Conservation (phyloP, 2,888 invertebrate species). For the Hemicrepidius hirtus region DNA sequence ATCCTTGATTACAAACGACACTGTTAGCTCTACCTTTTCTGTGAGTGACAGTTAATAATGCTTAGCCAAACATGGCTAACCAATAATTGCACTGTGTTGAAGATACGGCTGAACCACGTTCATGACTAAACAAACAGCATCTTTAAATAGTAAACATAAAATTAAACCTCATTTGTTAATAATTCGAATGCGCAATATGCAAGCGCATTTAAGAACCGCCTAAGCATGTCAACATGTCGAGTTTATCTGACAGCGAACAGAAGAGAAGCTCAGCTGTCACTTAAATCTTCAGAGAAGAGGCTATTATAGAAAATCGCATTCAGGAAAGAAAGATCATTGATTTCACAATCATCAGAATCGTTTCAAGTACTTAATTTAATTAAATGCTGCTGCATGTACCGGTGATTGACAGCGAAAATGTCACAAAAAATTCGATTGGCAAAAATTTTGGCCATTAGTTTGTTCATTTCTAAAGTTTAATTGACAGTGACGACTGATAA, state of each 20-base stretch:
- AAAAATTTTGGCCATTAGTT: slow-evolving; percentile 5
- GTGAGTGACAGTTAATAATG: slow-evolving; percentile 1
- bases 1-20: no score
- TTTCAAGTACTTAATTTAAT: slow-evolving; percentile 21
- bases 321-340: slow-evolving; percentile 1
- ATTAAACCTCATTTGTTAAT: background rate
- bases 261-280: slow-evolving; percentile 13
- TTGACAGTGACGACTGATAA: background rate
- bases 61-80: background rate
- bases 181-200: slow-evolving; percentile 1
- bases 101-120: background rate
- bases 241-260: slow-evolving; percentile 3
- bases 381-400: background rate
- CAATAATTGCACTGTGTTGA: background rate
- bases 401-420: slow-evolving; percentile 24
- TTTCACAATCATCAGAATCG: slow-evolving; percentile 10
- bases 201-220: background rate
- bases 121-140: slow-evolving; percentile 5
- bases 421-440: background rate
- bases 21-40: background rate
- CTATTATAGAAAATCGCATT: slow-evolving; percentile 14
- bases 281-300: slow-evolving; percentile 11
- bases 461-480: background rate
- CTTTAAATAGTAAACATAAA: slow-evolving; percentile 1
- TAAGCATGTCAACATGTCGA: slow-evolving; percentile 5